These are phyloP conservation scores for Leptopilina clavipes DNA, from an alignment of 1,140 invertebrate species.

Conservation along the genomic window DNA sequence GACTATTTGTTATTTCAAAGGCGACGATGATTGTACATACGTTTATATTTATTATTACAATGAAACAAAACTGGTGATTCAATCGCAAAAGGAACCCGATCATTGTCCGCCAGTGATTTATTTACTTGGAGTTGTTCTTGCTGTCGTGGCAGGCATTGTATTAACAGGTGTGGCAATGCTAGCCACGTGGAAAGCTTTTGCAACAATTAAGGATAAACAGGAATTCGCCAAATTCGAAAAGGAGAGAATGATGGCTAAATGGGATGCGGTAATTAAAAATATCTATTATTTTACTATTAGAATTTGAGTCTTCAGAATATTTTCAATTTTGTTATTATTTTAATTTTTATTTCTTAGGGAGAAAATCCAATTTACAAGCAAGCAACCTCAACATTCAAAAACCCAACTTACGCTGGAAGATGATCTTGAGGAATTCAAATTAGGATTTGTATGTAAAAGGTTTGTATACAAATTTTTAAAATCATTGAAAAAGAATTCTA, in stretches of 20 bases:
- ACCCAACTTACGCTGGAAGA: conserved; percentile 91
- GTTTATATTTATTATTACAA: conserved; percentile 87
- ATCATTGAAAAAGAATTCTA: no score
- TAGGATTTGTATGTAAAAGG: background rate
- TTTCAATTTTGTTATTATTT: background rate
- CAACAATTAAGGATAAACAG: conserved; percentile 94
- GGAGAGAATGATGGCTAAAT: conserved; percentile 94
- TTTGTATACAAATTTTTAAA: background rate
- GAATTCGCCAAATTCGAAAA: conserved; percentile 99
- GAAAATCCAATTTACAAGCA: conserved; percentile 99
- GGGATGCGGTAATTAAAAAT: conserved; percentile 87
- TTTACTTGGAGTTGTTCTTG: conserved; percentile 90
- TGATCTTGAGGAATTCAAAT: background rate
- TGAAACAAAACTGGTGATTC: conserved; percentile 74
- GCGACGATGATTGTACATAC: conserved; percentile 90
- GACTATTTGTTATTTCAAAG: conserved; percentile 84
- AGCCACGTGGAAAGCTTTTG: conserved; percentile 96
- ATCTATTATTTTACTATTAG: no score
- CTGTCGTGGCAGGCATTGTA: conserved; percentile 93
- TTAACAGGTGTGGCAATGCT: conserved; percentile 91
- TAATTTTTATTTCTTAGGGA: conserved; percentile 78
- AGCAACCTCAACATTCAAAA: conserved; percentile 99
- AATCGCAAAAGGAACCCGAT: conserved; percentile 85
- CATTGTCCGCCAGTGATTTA: conserved; percentile 84
- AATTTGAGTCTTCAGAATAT: no score